These are phyloP conservation scores for Diarsia dahlii DNA, from an alignment of 2,888 invertebrate genomes.

Conservation along the genomic window DNA sequence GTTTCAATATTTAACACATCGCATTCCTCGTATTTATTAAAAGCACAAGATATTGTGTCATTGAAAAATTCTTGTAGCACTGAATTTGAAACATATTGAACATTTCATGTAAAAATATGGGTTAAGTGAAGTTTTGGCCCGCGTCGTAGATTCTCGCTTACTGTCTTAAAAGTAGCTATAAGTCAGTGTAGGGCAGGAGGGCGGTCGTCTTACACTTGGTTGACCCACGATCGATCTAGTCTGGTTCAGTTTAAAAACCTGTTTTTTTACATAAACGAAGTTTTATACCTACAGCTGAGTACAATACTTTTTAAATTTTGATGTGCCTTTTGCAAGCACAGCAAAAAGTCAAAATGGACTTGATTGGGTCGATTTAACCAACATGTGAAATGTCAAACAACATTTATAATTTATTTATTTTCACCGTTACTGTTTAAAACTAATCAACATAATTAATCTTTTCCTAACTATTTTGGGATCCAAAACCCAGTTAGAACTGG, in stretches of 20 bases:
- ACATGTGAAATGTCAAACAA: too few relatives aligned
- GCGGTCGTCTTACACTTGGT: background rate
- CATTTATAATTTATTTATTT: too few relatives aligned
- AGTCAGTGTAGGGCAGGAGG: background rate
- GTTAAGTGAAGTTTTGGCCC: background rate
- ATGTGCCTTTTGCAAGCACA: background rate
- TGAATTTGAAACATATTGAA: background rate
- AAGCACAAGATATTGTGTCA: background rate
- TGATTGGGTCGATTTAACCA: too few relatives aligned
- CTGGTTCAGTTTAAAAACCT: background rate
- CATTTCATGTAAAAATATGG: background rate
- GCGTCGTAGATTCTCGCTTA: background rate
- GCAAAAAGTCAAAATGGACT: background rate
- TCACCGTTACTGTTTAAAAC: too few relatives aligned
- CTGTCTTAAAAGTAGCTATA: background rate
- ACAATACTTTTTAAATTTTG: background rate
- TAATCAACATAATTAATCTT: too few relatives aligned
- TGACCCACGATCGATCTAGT: background rate
- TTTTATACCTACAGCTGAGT: background rate
- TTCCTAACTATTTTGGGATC: too few relatives aligned
- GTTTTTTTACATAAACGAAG: too few relatives aligned
- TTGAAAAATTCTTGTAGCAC: background rate
- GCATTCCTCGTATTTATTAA: conserved; percentile 2
- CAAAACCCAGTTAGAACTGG: too few relatives aligned
- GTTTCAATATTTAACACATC: background rate